phyloP scores from a whole-genome alignment of 2,113 vertebrate species.

The Acrocephalus arundinaceus region DNA sequence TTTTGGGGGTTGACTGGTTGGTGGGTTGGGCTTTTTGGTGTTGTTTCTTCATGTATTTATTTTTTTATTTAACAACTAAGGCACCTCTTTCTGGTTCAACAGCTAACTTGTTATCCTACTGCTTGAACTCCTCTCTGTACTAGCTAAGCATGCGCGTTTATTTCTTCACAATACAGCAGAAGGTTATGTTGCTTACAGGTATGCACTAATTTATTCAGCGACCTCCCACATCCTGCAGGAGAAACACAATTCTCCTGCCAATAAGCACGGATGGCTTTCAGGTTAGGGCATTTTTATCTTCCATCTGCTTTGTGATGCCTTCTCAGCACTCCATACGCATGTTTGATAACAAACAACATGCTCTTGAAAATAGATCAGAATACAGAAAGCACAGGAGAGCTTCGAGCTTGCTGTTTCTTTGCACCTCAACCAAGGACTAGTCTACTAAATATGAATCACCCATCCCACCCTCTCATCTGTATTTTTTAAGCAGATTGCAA shows the following conservation, averaged over 20 bases:
- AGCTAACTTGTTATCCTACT: neutral
- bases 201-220: neutral
- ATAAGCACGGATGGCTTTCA: neutral
- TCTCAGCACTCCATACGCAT: neutral
- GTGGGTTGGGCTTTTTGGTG: neutral
- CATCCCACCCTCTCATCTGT: neutral
- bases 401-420: neutral
- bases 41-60: neutral
- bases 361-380: neutral
- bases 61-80: neutral
- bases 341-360: neutral
- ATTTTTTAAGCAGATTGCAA: neutral
- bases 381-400: neutral
- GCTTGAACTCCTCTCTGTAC: neutral
- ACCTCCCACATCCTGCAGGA: slow-evolving; percentile 16
- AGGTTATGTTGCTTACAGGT: neutral
- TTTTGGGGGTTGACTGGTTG: neutral
- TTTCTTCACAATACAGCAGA: neutral
- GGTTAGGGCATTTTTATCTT: slow-evolving; percentile 1
- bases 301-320: slow-evolving; percentile 10
- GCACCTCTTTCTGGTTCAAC: neutral
- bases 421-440: neutral
- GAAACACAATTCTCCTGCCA: slow-evolving; percentile 9
- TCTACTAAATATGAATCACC: neutral
- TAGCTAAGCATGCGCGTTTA: neutral